Base-by-base conservation (phyloP, 2,797 vertebrate species). In the Potorous gilbertii region DNA sequence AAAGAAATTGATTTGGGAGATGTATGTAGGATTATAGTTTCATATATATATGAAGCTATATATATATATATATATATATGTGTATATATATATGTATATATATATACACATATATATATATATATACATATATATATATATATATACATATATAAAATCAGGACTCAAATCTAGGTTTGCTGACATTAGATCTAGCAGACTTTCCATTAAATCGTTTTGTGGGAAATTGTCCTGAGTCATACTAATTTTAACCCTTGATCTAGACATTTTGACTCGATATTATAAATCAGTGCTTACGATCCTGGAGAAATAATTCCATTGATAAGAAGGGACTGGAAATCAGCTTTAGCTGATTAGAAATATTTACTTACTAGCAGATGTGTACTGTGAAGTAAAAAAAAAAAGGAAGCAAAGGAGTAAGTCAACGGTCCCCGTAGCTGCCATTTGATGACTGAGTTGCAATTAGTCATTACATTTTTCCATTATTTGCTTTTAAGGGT, bases 351-450 rank as follows among this genome's bases (percentile, higher is more conserved):
- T 96, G 89, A 54, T 59, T 6, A 93, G 93, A n/a, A 54, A 54
- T 94, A 92, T 50, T 74, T 96, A 92, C 54, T 55, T 55, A 54
- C 56, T 74, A 92, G 91, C 10, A 95, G 91, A 93, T 89, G 92
- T 31, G 54, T 92, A 56, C 93, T 95, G 52, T 91, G 90, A 93
- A 94, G 46, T n/a, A 46, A 93, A 96, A 96, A 92, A 59, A 57
- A 95, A 94, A 74, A 54, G 57, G 59, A 81, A 90, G 74, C 9
- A 90, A 59, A 94, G 34, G 81, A 90, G 9, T 29, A 93, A 66
- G 74, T 87, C 40, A 50, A 87, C 40, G 74, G 40, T 46, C 74
- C 10, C 21, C 9, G 28, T 50, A 16, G n/a, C 90, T 95, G 55
- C 74, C 94, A 81, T 91, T 95, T 92, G 90, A 57, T 92, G 56